Percentiles rank a stretch among this genome's conserved stretches.
Evolutionary conservation across 2,888 invertebrate genomes (phyloP).

Genomic region (Pseudoips prasinana): DNA sequence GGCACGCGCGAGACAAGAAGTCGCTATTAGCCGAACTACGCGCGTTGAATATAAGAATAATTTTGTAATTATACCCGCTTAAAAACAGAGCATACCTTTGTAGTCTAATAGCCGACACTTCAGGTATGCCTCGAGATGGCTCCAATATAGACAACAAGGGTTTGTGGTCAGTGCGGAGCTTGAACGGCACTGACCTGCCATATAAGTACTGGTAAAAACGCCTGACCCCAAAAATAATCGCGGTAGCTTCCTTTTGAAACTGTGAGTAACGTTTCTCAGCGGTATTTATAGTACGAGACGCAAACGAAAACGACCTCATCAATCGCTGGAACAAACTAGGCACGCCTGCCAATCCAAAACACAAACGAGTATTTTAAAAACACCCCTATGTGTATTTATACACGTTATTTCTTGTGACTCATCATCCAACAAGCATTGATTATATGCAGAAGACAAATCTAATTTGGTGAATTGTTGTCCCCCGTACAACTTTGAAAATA

Average conservation of each 20-base stretch:
- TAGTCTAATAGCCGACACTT: constrained; percentile 3
- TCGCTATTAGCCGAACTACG: background rate
- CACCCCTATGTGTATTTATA: constrained; percentile 11
- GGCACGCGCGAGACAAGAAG: background rate
- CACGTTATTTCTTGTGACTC: constrained; percentile 12
- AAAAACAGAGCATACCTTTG: constrained; percentile 1
- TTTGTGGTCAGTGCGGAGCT: background rate
- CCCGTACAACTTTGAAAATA: constrained; percentile 20
- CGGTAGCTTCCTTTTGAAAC: constrained; percentile 1
- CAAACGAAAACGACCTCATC: constrained; percentile 5
- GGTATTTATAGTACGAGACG: background rate
- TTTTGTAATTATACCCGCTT: background rate
- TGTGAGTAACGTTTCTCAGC: constrained; percentile 1
- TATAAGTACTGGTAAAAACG: constrained; percentile 5
- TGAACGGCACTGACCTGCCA: constrained; percentile 1
- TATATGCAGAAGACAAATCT: constrained; percentile 15
- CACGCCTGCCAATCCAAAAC: constrained; percentile 8
- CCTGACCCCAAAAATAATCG: constrained; percentile 1
- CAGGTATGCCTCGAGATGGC: background rate
- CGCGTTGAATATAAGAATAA: background rate
- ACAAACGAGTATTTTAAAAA: constrained; percentile 7
- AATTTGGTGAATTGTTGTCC: constrained; percentile 16
- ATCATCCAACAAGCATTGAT: constrained; percentile 10
- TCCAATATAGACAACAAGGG: background rate
- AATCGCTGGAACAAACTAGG: constrained; percentile 10